Evolutionary conservation across 2,888 invertebrate species (phyloP).

Genomic region (Drosophila greeni): DNA sequence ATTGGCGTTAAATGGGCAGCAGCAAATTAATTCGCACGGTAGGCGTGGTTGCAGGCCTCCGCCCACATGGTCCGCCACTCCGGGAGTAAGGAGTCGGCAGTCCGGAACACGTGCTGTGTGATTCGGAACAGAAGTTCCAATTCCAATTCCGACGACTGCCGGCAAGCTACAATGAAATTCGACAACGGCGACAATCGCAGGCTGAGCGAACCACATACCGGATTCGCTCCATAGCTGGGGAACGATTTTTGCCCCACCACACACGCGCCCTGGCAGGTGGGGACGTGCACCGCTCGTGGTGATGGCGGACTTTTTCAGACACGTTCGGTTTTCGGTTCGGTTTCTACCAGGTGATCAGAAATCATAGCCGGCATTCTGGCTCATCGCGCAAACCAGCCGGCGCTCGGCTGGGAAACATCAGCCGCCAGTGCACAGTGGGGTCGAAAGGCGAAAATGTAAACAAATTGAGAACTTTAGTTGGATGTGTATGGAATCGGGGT

Average conservation of each 20-base stretch:
- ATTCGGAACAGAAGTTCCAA: conserved; percentile 50
- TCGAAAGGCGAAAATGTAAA: background rate
- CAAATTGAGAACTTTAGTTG: background rate
- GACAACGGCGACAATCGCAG: conserved; percentile 30
- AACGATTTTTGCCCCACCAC: conserved; percentile 54
- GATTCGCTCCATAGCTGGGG: conserved; percentile 52
- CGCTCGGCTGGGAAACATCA: conserved; percentile 10
- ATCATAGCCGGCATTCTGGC: conserved; percentile 7
- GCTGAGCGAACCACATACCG: conserved; percentile 22
- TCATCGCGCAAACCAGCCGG: conserved; percentile 15
- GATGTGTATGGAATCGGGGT: too few species aligned
- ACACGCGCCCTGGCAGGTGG: conserved; percentile 64
- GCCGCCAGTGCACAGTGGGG: conserved; percentile 20
- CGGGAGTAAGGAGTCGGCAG: conserved; percentile 8
- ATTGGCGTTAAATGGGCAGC: conserved; percentile 48
- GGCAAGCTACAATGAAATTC: conserved; percentile 26
- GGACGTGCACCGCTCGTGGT: conserved; percentile 46
- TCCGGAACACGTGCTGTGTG: conserved; percentile 36
- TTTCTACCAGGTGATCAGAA: conserved; percentile 64
- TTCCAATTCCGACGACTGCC: conserved; percentile 42
- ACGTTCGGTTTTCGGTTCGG: conserved; percentile 72
- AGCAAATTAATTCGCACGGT: conserved; percentile 68
- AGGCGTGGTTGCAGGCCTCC: conserved; percentile 73
- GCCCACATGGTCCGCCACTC: conserved; percentile 55
- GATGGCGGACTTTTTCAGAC: conserved; percentile 71